Evolutionary conservation across 2,888 invertebrate species (phyloP).

Genomic region (Lasioglossum pauxillum): DNA sequence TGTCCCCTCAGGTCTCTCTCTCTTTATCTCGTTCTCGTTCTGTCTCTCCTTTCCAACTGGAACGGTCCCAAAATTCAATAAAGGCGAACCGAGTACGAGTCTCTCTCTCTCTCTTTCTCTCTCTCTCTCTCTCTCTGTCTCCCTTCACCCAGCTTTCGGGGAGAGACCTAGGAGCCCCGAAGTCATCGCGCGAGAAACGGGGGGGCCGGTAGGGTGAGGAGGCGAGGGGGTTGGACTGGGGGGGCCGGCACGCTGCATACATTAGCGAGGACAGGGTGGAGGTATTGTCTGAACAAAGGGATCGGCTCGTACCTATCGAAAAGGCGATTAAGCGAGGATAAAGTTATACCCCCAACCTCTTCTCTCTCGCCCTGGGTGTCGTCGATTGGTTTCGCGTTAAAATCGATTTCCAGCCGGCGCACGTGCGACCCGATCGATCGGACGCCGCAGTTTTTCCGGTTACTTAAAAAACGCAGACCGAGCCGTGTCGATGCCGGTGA

Average conservation of each 20-base stretch:
- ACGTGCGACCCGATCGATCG: conserved; percentile 44
- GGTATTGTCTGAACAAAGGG: conserved; percentile 79
- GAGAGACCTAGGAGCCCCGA: conserved; percentile 71
- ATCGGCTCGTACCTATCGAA: conserved; percentile 76
- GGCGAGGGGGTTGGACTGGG: background rate
- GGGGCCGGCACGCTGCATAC: conserved; percentile 77
- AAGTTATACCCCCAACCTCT: conserved; percentile 64
- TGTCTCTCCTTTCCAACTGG: conserved; percentile 70
- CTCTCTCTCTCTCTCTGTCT: conserved; percentile 66
- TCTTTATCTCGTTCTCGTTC: conserved; percentile 34
- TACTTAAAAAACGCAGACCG: background rate
- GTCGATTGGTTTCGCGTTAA: conserved; percentile 61
- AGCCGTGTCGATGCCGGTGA: background rate
- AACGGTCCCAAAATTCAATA: conserved; percentile 84
- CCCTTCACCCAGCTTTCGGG: conserved; percentile 61
- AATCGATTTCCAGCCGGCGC: conserved; percentile 38
- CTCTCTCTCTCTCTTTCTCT: conserved; percentile 71
- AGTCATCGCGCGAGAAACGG: conserved; percentile 76
- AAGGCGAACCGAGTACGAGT: conserved; percentile 79
- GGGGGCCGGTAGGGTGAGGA: background rate
- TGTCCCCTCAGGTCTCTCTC: conserved; percentile 48
- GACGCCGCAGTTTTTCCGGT: background rate
- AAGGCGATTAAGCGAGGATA: conserved; percentile 78
- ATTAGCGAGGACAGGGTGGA: conserved; percentile 77
- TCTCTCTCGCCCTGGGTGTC: conserved; percentile 60